Evolutionary conservation across 1,140 invertebrate genomes (phyloP), one percentile per base, ranked within the genome.

Genomic region (Brachionus plicatilis): DNA sequence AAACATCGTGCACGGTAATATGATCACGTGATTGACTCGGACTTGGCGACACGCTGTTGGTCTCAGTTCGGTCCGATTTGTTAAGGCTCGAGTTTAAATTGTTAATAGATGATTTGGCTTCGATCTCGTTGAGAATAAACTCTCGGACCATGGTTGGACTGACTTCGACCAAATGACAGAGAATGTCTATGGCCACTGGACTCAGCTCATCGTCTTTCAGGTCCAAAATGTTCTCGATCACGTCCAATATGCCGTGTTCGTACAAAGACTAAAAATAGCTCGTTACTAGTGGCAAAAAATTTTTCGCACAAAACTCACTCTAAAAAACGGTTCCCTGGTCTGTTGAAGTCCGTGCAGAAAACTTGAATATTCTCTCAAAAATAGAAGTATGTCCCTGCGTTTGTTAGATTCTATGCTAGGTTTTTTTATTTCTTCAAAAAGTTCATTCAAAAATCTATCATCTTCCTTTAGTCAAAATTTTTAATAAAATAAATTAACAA

Each of bases 301-400:
- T 43, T 37, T 37, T 7, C 14, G 27, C 20, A 3, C 7, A n/a
- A 17, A 27, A 86, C 79, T 85, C 87, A 92, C 92, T 90, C 97
- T 97, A 90, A 98, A 98, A 91, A 99, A 99, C 50, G 93, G 92
- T 90, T 99, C 98, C 90, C 98, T 95, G 86, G 94, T 95, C 88
- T 96, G 95, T 88, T 99, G 96, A 86, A 99, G 91, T 89, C 97
- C 98, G 91, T 98, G 96, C 86, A 96, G 97, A 92, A 98, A 99
- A 90, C 96, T 97, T 91, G 97, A 99, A 90, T 98, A 98, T 90
- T 99, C 98, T 90, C 99, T 99, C 41, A 99, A 91, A 91, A 99
- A 99, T 85, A 98, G 91, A 78, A 99, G 95, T 85, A 99, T 92
- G 90, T 99, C 97, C 87, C 95, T 92, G 87, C 96, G 92, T 88